Evolutionary conservation across 2,888 invertebrate species (phyloP).

Genomic region (Nemotelus pantherinus): DNA sequence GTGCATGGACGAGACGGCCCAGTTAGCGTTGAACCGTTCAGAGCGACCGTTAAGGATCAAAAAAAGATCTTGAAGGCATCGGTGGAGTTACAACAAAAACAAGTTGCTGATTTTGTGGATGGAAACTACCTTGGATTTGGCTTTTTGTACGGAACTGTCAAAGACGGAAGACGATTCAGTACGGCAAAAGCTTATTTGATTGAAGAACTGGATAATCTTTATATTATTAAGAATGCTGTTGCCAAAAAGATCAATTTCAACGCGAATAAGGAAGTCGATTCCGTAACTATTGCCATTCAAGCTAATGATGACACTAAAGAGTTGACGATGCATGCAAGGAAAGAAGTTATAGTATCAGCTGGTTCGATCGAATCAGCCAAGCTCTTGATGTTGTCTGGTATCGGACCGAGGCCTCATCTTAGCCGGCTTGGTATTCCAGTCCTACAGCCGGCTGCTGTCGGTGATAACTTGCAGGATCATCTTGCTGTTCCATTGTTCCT

Average conservation of each 20-base stretch:
- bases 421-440: slow-evolving; percentile 71
- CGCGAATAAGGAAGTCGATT: slow-evolving; percentile 63
- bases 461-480: slow-evolving; percentile 35
- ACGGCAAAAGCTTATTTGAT: slow-evolving; percentile 69
- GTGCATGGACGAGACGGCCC: slow-evolving; percentile 67
- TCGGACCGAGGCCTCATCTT: slow-evolving; percentile 77
- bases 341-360: slow-evolving; percentile 24
- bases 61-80: slow-evolving; percentile 67
- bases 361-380: slow-evolving; percentile 72
- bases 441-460: slow-evolving; percentile 6
- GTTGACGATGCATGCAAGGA: slow-evolving; percentile 11
- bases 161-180: slow-evolving; percentile 66
- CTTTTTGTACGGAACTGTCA: slow-evolving; percentile 68
- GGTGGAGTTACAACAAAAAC: slow-evolving; percentile 66
- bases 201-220: slow-evolving; percentile 63
- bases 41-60: slow-evolving; percentile 60
- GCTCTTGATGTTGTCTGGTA: slow-evolving; percentile 84
- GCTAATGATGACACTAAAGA: slow-evolving; percentile 36
- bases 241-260: slow-evolving; percentile 67
- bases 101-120: slow-evolving; percentile 71
- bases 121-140: slow-evolving; percentile 68
- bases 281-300: slow-evolving; percentile 57
- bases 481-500: slow-evolving; percentile 14
- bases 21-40: slow-evolving; percentile 66
- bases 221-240: slow-evolving; percentile 66